Evolutionary conservation across 2,888 invertebrate genomes (phyloP).

Genomic region (Drosophila bunnanda): DNA sequence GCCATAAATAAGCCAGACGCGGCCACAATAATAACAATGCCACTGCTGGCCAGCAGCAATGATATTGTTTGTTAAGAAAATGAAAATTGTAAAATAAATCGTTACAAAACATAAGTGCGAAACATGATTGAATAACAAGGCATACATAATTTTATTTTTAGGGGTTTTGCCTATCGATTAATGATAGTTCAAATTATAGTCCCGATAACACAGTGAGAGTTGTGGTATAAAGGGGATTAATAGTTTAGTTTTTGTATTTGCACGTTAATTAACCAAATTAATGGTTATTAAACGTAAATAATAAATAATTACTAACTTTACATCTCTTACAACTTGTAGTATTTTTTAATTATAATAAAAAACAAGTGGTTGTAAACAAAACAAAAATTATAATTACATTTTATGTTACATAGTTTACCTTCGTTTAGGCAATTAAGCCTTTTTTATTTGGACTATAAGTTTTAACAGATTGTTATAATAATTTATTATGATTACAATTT

Average conservation of each 20-base stretch:
- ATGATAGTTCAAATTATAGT: conserved; percentile 56
- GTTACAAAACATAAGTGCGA: conserved; percentile 46
- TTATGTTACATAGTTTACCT: not conserved
- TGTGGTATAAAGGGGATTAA: not conserved
- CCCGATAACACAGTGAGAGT: not conserved
- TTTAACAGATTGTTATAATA: not conserved
- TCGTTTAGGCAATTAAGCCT: too few relatives aligned
- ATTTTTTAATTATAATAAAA: not conserved
- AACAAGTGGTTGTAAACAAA: not conserved
- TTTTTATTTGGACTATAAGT: not conserved
- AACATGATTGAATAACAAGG: conserved; percentile 22
- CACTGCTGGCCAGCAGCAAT: conserved; percentile 44
- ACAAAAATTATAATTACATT: not conserved
- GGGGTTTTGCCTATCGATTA: conserved; percentile 13
- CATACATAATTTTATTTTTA: not conserved
- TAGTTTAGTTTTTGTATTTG: not conserved
- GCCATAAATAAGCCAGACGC: conserved; percentile 68
- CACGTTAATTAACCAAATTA: too few relatives aligned
- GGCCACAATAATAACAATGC: conserved; percentile 41
- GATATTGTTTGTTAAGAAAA: conserved; percentile 42
- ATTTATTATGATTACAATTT: not conserved
- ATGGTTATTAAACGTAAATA: too few relatives aligned
- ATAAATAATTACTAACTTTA: conserved; percentile 4
- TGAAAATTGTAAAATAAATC: conserved; percentile 10
- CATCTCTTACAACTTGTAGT: not conserved